Evolutionary conservation across 2,888 invertebrate species (phyloP), one percentile per base, ranked within the genome.

Genomic region (Drosophila affinis): DNA sequence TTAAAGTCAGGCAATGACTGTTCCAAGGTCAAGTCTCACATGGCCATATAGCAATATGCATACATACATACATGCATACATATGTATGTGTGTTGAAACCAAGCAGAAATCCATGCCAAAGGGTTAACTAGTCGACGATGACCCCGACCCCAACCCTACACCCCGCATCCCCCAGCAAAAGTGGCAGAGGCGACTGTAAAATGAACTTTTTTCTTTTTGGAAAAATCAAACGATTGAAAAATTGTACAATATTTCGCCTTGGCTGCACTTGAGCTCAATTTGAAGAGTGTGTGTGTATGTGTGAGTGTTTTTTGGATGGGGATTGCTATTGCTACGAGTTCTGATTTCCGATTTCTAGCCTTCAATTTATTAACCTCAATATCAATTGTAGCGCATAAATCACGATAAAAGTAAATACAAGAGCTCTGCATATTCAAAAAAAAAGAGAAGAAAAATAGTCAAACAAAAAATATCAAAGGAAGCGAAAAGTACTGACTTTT

Each of bases 371-470:
- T 85, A 85, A 87, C 81, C 83, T 73, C 86, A 76, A 87, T 87
- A 87, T 87, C 87, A 85, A 87, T 85, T 85, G 87, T 75, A 73
- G 77, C 75, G 82, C 79, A 85, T 85, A 85, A 85, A 85, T 85
- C 81, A 81, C 87, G 79, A 85, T 85, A 86, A 85, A 85, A 87
- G 86, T 85, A 82, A 85, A 87, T 85, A 85, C 87, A 81, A 87
- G 78, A 59, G 77, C 49, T 39, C n/a, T 77, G 86, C 75, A 83
- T 81, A 85, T 86, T 85, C 12, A 56, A 34, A 29, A 62, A 29
- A 67, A 49, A 44, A 21, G 21, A 21, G 21, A 21, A 21, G 21
- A 17, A 57, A 51, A 58, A 51, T 14, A 52, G 29, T 21, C 21
- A 39, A 69, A 52, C 68, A 53, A 74, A 77, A 39, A 21, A 21